Conservation (phyloP, 2,797 vertebrate genomes). For the Characodon lateralis region DNA sequence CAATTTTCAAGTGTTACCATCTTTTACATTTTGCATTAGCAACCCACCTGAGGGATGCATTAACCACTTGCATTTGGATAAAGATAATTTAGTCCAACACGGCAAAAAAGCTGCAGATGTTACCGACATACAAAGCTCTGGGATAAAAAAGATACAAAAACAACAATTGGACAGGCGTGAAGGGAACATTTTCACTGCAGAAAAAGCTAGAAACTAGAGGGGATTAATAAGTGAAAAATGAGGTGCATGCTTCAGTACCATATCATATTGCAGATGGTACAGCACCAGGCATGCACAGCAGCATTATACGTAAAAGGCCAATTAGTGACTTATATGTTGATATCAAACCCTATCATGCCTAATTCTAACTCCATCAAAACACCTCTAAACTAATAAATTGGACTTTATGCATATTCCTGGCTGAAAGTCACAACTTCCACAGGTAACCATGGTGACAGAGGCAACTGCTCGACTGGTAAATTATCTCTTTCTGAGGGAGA, state of each 20-base stretch:
- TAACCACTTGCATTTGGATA: slow-evolving; percentile 49
- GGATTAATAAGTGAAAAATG: slow-evolving; percentile 65
- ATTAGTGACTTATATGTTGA: slow-evolving; percentile 51
- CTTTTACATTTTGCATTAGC: slow-evolving; percentile 60
- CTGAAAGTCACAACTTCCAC: slow-evolving; percentile 45
- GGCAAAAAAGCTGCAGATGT: slow-evolving; percentile 56
- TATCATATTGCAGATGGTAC: slow-evolving; percentile 42
- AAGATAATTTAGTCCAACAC: slow-evolving; percentile 59
- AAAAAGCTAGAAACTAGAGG: slow-evolving; percentile 44
- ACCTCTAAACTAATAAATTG: slow-evolving; percentile 51
- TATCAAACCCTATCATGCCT: slow-evolving; percentile 32
- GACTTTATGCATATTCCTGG: slow-evolving; percentile 43
- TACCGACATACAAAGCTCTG: slow-evolving; percentile 29
- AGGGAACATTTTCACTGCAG: slow-evolving; percentile 37
- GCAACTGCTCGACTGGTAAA: slow-evolving; percentile 49
- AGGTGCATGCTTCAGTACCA: slow-evolving; percentile 36
- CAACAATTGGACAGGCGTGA: slow-evolving; percentile 48
- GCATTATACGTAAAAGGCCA: slow-evolving; percentile 43
- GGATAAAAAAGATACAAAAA: slow-evolving; percentile 31
- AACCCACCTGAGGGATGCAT: slow-evolving; percentile 54
- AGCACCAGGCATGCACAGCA: slow-evolving; percentile 34
- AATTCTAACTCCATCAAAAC: slow-evolving; percentile 38
- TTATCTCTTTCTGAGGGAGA: slow-evolving; percentile 48
- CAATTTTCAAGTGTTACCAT: background rate
- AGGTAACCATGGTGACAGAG: slow-evolving; percentile 64